Conservation (phyloP, 2,888 invertebrate species). For the Rhingia rostrata region DNA sequence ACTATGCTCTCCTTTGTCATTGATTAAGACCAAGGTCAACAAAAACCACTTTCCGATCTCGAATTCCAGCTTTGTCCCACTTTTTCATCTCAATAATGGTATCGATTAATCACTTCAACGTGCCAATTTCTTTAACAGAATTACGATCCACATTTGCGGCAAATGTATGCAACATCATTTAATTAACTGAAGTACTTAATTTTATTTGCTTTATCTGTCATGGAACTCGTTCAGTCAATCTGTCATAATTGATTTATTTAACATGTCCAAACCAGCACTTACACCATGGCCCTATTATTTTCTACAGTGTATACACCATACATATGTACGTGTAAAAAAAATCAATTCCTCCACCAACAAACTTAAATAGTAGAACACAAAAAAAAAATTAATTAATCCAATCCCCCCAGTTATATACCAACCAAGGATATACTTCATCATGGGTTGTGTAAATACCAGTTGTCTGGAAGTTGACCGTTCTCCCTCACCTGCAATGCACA, state of each 20-base stretch:
- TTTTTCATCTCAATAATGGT: slow-evolving; percentile 19
- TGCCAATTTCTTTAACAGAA: background rate
- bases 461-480: background rate
- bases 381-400: slow-evolving; percentile 49
- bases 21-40: background rate
- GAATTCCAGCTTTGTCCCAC: slow-evolving; percentile 1
- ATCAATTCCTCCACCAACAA: slow-evolving; percentile 51
- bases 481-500: background rate
- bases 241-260: slow-evolving; percentile 38
- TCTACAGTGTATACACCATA: background rate
- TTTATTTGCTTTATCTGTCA: slow-evolving; percentile 17
- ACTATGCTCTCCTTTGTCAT: background rate
- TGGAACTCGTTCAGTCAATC: slow-evolving; percentile 29
- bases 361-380: slow-evolving; percentile 6
- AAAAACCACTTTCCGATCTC: background rate
- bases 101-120: slow-evolving; percentile 47
- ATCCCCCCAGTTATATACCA: background rate
- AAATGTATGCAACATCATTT: slow-evolving; percentile 27
- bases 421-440: background rate
- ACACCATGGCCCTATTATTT: background rate
- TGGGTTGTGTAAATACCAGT: background rate
- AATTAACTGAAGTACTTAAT: slow-evolving; percentile 56
- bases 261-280: background rate
- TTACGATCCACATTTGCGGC: slow-evolving; percentile 19
- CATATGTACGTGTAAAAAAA: slow-evolving; percentile 4